These are phyloP conservation scores for Vulpes lagopus DNA, from an alignment of 2,113 vertebrate genomes.

Conservation along the genomic window DNA sequence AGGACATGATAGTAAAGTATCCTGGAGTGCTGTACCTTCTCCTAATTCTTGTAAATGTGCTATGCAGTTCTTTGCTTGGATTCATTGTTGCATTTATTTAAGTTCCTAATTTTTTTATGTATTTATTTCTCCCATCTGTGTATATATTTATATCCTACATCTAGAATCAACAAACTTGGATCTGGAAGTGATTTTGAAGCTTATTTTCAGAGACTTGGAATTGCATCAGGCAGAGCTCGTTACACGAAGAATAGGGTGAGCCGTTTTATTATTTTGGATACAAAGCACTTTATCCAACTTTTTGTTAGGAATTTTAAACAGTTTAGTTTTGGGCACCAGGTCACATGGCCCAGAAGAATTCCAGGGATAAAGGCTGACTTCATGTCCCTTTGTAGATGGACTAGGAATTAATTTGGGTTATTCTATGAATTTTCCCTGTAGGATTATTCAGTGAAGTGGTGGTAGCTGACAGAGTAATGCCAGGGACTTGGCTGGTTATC, in stretches of 20 bases:
- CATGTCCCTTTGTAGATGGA: neutral
- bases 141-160: conserved; percentile 13
- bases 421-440: neutral
- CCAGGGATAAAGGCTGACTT: neutral
- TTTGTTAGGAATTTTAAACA: neutral
- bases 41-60: neutral
- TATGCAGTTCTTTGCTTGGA: neutral
- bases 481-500: neutral
- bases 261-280: neutral
- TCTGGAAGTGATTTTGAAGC: conserved; percentile 99
- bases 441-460: neutral
- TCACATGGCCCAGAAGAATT: neutral
- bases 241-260: conserved; percentile 96
- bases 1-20: neutral
- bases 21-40: neutral
- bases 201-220: conserved; percentile 96
- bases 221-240: conserved; percentile 94
- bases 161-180: conserved; percentile 97
- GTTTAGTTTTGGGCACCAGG: neutral
- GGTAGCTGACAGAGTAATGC: neutral
- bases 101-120: neutral
- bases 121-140: neutral
- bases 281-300: neutral
- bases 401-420: neutral
- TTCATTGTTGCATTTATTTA: neutral